phyloP scores from a whole-genome alignment of 2,888 invertebrate species.

The Tenthredo scrophulariae region DNA sequence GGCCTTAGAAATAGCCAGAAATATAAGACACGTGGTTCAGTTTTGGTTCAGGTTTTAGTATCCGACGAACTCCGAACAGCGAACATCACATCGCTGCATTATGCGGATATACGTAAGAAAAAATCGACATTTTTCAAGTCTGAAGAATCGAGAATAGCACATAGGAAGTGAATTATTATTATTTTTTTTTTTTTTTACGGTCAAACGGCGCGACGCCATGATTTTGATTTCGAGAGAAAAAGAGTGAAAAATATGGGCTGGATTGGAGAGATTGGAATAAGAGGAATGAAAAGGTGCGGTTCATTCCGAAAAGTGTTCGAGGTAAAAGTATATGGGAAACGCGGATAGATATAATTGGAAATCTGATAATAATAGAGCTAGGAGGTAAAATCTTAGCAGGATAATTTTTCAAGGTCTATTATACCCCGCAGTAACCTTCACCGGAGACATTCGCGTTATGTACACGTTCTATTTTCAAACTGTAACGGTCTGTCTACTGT shows the following conservation, averaged over 20 bases:
- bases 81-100: neutral
- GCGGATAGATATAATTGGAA: neutral
- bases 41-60: neutral
- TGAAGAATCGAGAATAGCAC: neutral
- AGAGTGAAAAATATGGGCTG: too few species aligned
- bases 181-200: too few species aligned
- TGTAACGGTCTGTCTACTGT: constrained; percentile 5
- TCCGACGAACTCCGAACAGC: neutral
- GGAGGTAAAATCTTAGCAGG: neutral
- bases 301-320: too few species aligned
- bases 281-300: too few species aligned
- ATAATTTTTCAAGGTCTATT: constrained; percentile 36
- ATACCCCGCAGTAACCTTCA: constrained; percentile 2
- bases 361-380: neutral
- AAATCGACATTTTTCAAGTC: neutral
- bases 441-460: neutral
- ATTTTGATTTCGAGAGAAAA: too few species aligned
- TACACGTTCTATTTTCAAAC: constrained; percentile 42
- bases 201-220: too few species aligned
- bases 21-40: neutral
- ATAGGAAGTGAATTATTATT: too few species aligned
- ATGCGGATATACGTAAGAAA: neutral
- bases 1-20: constrained; percentile 19
- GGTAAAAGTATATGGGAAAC: too few species aligned
- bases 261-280: too few species aligned